phyloP scores from a whole-genome alignment of 2,888 invertebrate species.

The Trilocha varians region DNA sequence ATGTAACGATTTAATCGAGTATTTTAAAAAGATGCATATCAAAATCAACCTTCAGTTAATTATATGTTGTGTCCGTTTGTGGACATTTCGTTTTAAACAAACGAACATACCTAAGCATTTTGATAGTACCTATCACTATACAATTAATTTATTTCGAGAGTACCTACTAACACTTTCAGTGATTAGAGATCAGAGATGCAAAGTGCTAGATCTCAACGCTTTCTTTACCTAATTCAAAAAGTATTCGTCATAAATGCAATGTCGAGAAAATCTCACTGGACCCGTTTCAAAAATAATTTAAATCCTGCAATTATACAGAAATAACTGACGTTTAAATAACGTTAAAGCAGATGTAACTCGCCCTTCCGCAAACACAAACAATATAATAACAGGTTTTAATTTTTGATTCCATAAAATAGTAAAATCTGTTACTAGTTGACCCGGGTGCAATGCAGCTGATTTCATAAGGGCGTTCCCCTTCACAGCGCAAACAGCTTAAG shows the following conservation, averaged over 20 bases:
- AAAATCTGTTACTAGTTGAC: conserved; percentile 47
- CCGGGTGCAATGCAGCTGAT: conserved; percentile 51
- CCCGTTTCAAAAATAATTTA: too few relatives aligned
- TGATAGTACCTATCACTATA: too few relatives aligned
- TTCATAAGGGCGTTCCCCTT: conserved; percentile 67
- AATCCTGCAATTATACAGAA: neutral
- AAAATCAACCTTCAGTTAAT: neutral
- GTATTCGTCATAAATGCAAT: too few relatives aligned
- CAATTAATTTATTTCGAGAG: too few relatives aligned
- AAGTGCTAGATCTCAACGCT: too few relatives aligned
- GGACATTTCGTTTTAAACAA: too few relatives aligned
- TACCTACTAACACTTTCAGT: too few relatives aligned
- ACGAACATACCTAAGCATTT: too few relatives aligned
- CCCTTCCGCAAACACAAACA: conserved; percentile 26
- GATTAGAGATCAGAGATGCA: too few relatives aligned
- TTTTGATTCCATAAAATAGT: conserved; percentile 44
- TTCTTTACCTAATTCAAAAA: too few relatives aligned
- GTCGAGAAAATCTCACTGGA: too few relatives aligned
- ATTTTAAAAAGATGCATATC: neutral
- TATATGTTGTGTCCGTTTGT: neutral
- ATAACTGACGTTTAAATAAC: too few relatives aligned
- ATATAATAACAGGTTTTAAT: conserved; percentile 36
- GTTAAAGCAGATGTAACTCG: conserved; percentile 17
- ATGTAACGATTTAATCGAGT: neutral
- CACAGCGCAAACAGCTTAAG: conserved; percentile 17